Evolutionary conservation across 2,797 vertebrate species (phyloP).

Genomic region (Lepilemur ruficaudatus): DNA sequence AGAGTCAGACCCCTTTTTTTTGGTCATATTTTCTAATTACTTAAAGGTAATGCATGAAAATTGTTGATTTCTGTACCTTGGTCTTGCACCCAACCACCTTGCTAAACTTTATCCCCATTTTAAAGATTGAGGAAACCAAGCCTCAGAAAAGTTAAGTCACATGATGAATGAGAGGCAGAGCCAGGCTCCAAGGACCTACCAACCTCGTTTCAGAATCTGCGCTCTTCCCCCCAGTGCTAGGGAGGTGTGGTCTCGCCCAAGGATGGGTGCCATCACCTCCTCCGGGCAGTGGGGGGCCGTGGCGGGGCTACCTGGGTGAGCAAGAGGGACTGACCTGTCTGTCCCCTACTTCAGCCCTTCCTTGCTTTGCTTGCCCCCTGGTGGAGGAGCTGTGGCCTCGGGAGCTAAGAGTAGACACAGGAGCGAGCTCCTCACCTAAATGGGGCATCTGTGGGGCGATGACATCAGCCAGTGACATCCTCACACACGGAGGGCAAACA

Average conservation of each 20-base stretch:
- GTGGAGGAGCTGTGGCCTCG: not conserved
- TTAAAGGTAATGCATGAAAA: not conserved
- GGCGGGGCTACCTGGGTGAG: rapidly evolving
- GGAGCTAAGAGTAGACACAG: not conserved
- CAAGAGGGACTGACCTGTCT: not conserved
- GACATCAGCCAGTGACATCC: not conserved
- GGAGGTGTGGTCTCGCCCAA: not conserved
- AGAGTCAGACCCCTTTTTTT: not conserved
- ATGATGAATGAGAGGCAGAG: not conserved
- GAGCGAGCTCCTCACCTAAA: not conserved
- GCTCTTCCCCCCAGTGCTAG: not conserved
- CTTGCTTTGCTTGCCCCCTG: slow-evolving; percentile 42
- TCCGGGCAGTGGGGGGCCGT: no score
- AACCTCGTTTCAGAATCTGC: not conserved
- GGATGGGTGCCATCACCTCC: not conserved
- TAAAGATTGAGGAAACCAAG: not conserved
- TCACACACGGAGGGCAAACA: not conserved
- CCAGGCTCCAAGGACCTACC: not conserved
- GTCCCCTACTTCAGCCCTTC: not conserved
- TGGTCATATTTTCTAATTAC: not conserved
- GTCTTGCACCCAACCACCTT: not conserved
- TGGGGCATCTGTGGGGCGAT: not conserved
- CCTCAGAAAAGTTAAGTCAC: not conserved
- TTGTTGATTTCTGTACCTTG: not conserved
- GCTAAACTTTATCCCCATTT: not conserved